Evolutionary conservation across 2,888 invertebrate genomes (phyloP), one percentile per base, ranked within the genome.

Genomic region (Trachelus stipa): DNA sequence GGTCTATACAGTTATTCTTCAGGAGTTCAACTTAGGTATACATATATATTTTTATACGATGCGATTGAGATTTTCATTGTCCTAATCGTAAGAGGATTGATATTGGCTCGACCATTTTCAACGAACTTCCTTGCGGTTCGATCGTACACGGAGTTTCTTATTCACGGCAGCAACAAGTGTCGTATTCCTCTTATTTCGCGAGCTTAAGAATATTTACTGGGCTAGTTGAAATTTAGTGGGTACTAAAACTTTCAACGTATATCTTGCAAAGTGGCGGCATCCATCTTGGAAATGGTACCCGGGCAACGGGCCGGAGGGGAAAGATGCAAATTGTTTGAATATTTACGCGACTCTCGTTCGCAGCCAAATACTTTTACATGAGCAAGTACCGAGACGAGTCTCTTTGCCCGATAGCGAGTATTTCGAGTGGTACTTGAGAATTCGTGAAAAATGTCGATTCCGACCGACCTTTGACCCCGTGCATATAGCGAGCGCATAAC

Each of bases 221-320:
- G 84, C 87, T 88, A 89, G 88, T 85, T 85, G 84, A 88, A 89
- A 90, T 90, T 90, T 90, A 90, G 86, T 86, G 87, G 86, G 88
- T 85, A 88, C 85, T 90, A 88, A 90, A 90, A 89, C 88, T 89
- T 90, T 89, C 87, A 84, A 81, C 88, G 83, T 90, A 88, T 86
- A 89, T 90, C 88, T 86, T 82, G 85, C 80, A 86, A 88, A 89
- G 89, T 89, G 86, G 88, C 85, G 86, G 87, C 84, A 89, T 90
- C 87, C 87, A 87, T 90, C 89, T 89, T 89, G 88, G 84, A 85
- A 90, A 89, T 87, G 86, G 88, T 73, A 75, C 76, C 40, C 73
- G 79, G 69, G 77, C 73, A 76, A 77, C 76, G 75, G 76, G 77
- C 77, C 81, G 80, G 80, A 79, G 79, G 79, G 84, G 83, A 85